phyloP scores from a whole-genome alignment of 2,113 vertebrate genomes.

The Cygnus atratus region DNA sequence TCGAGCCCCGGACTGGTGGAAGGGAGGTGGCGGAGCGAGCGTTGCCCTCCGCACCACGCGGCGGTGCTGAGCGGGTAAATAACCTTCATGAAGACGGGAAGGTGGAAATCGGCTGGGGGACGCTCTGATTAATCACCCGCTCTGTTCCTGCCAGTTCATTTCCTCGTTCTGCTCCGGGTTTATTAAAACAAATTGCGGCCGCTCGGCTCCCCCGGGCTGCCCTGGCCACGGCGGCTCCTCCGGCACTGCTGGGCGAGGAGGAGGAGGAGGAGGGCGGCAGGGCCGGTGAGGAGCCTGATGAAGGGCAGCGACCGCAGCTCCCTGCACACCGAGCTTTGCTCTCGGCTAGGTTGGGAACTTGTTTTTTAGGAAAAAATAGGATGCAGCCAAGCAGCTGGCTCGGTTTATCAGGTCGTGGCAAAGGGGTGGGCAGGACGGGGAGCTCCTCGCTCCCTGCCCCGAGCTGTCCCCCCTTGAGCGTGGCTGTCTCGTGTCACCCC shows the following conservation, averaged over 20 bases:
- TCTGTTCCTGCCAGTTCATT: constrained; percentile 63
- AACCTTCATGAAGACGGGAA: constrained; percentile 64
- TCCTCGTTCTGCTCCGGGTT: constrained; percentile 55
- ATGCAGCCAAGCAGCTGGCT: background rate
- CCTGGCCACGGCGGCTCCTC: fast-evolving
- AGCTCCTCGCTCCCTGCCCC: background rate
- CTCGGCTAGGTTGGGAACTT: background rate
- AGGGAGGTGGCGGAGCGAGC: background rate
- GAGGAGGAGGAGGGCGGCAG: fast-evolving
- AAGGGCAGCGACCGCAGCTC: fast-evolving
- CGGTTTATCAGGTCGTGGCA: fast-evolving
- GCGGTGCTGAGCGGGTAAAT: constrained; percentile 49
- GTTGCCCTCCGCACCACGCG: constrained; percentile 22
- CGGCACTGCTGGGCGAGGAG: fast-evolving
- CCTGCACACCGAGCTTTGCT: background rate
- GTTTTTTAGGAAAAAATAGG: background rate
- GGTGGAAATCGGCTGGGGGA: constrained; percentile 49
- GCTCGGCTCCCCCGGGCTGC: background rate
- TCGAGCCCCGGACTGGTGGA: background rate
- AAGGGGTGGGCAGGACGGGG: background rate
- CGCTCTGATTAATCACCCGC: constrained; percentile 68
- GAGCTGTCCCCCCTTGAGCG: background rate
- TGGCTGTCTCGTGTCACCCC: fast-evolving
- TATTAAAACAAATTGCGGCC: constrained; percentile 62
- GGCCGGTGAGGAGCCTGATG: fast-evolving